phyloP scores from a whole-genome alignment of 2,797 vertebrate species.

The Borostomias antarcticus region DNA sequence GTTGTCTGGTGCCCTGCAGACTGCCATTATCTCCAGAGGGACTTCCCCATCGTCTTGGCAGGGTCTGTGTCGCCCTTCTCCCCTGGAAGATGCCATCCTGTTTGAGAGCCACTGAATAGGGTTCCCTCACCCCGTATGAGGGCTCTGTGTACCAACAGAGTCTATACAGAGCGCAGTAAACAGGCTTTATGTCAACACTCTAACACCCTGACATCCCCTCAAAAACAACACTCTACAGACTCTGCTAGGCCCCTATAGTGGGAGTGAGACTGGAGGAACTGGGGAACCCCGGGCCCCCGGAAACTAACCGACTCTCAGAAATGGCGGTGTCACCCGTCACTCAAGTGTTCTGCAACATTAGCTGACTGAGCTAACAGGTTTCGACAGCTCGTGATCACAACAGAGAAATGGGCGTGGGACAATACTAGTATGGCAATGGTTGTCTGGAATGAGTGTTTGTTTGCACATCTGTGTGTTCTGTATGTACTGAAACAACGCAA shows the following conservation, averaged over 20 bases:
- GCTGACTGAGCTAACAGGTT: conserved; percentile 19
- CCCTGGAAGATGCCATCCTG: conserved; percentile 75
- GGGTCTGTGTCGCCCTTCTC: conserved; percentile 70
- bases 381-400: conserved; percentile 42
- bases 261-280: conserved; percentile 7
- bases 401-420: conserved; percentile 32
- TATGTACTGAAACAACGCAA: too few species aligned
- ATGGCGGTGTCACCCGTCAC: conserved; percentile 22
- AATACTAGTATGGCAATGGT: not conserved
- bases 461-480: not conserved
- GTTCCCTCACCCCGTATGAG: conserved; percentile 73
- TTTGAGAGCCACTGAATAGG: conserved; percentile 78
- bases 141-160: conserved; percentile 63
- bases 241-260: not conserved
- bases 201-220: conserved; percentile 52
- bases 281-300: not conserved
- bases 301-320: too few species aligned
- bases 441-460: conserved; percentile 3
- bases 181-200: conserved; percentile 71
- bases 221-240: conserved; percentile 28
- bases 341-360: not conserved
- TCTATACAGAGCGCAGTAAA: conserved; percentile 69
- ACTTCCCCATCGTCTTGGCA: conserved; percentile 78
- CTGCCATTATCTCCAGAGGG: conserved; percentile 85
- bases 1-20: conserved; percentile 82